Conservation (phyloP, 2,888 invertebrate species). For the Diplolepis rosae region DNA sequence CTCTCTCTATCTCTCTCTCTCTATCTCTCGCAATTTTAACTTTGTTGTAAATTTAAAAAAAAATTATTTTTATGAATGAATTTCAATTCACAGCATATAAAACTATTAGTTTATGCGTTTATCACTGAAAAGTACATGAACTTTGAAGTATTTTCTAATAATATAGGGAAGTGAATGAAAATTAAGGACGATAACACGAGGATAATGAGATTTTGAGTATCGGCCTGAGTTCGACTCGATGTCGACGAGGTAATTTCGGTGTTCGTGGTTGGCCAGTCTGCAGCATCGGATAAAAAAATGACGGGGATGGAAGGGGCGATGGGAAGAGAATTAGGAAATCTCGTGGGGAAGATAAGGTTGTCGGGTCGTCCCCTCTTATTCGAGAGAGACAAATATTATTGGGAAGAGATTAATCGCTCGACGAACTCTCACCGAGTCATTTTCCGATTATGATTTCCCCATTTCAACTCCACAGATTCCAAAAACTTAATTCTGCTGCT, state of each 20-base stretch:
- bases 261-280: slow-evolving; percentile 51
- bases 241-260: slow-evolving; percentile 61
- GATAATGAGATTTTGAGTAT: slow-evolving; percentile 62
- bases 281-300: slow-evolving; percentile 27
- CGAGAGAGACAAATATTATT: slow-evolving; percentile 57
- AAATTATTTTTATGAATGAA: no score
- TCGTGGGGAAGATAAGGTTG: slow-evolving; percentile 44
- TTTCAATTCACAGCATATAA: no score
- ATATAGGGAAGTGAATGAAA: slow-evolving; percentile 49
- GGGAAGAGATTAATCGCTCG: slow-evolving; percentile 54
- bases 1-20: no score
- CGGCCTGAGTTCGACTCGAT: slow-evolving; percentile 59
- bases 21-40: no score
- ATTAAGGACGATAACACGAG: slow-evolving; percentile 62
- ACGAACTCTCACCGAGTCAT: slow-evolving; percentile 40
- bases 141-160: no score
- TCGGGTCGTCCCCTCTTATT: slow-evolving; percentile 36
- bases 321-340: slow-evolving; percentile 46
- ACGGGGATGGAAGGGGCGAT: slow-evolving; percentile 26
- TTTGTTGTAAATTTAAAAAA: no score
- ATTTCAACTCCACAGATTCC: slow-evolving; percentile 26
- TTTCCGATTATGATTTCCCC: neutral
- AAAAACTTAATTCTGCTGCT: no score
- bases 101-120: no score
- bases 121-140: no score